Conservation (phyloP, 2,113 vertebrate species). For the Nestor notabilis region DNA sequence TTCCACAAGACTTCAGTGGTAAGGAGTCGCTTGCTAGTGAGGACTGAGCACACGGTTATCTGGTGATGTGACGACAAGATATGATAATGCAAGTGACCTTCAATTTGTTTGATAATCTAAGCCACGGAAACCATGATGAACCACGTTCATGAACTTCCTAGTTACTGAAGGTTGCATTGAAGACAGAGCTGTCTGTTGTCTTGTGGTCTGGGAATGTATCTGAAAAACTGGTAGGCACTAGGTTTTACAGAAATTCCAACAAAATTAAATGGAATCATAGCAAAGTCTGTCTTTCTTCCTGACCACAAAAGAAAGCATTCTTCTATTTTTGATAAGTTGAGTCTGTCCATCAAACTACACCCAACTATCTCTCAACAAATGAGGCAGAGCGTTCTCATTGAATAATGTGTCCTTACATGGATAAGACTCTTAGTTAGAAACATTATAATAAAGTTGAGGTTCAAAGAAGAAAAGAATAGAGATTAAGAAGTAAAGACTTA, state of each 20-base stretch:
- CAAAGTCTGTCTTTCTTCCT: background rate
- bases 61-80: background rate
- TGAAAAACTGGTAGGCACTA: background rate
- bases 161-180: background rate
- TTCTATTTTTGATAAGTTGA: background rate
- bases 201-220: background rate
- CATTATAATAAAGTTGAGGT: background rate
- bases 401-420: fast-evolving
- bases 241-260: background rate
- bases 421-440: background rate
- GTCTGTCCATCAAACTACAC: background rate
- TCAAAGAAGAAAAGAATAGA: background rate
- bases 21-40: background rate
- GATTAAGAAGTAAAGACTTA: background rate
- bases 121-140: background rate
- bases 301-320: background rate
- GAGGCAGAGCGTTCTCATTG: background rate
- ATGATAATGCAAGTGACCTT: background rate
- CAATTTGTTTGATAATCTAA: background rate
- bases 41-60: background rate
- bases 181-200: background rate
- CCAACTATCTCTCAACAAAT: background rate
- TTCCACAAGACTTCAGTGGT: background rate
- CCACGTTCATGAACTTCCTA: background rate
- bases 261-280: background rate